A percentile compares a stretch with the other conserved stretches of the same genome.
phyloP scores from a whole-genome alignment of 2,113 vertebrate species.

The Elephantulus edwardii region DNA sequence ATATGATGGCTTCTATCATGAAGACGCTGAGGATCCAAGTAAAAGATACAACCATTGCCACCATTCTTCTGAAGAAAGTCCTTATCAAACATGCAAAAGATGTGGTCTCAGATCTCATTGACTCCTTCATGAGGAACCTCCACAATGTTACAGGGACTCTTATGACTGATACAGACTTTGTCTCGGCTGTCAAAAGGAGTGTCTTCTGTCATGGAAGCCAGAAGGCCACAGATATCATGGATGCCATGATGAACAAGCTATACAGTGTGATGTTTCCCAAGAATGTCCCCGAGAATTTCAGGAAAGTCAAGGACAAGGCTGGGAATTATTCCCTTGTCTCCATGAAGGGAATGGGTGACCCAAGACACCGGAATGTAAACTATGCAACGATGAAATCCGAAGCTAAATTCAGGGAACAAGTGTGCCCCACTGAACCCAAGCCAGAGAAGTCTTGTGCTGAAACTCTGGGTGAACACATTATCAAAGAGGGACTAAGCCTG shows the following conservation, averaged over 20 bases:
- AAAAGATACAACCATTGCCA: conserved; percentile 69
- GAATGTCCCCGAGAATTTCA: conserved; percentile 39
- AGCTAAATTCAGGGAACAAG: conserved; percentile 52
- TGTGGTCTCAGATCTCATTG: conserved; percentile 71
- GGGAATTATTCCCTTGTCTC: conserved; percentile 56
- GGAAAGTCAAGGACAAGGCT: conserved; percentile 56
- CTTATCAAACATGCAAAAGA: conserved; percentile 73
- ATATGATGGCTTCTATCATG: conserved; percentile 78
- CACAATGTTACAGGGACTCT: conserved; percentile 62
- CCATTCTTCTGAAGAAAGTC: conserved; percentile 70
- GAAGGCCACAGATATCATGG: conserved; percentile 72
- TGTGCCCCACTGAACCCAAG: neutral
- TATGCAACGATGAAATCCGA: conserved; percentile 71
- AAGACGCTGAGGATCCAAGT: conserved; percentile 70
- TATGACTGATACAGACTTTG: conserved; percentile 77
- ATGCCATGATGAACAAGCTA: conserved; percentile 71
- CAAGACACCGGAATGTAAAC: conserved; percentile 58
- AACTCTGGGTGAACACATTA: conserved; percentile 73
- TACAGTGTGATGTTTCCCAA: conserved; percentile 53
- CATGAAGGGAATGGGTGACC: conserved; percentile 58
- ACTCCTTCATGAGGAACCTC: conserved; percentile 71
- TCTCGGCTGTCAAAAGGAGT: conserved; percentile 73
- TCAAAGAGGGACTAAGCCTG: conserved; percentile 75
- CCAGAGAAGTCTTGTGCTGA: conserved; percentile 65
- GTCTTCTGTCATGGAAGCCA: conserved; percentile 54